Evolutionary conservation across 2,888 invertebrate species (phyloP).

Genomic region (Pollenia angustigena): DNA sequence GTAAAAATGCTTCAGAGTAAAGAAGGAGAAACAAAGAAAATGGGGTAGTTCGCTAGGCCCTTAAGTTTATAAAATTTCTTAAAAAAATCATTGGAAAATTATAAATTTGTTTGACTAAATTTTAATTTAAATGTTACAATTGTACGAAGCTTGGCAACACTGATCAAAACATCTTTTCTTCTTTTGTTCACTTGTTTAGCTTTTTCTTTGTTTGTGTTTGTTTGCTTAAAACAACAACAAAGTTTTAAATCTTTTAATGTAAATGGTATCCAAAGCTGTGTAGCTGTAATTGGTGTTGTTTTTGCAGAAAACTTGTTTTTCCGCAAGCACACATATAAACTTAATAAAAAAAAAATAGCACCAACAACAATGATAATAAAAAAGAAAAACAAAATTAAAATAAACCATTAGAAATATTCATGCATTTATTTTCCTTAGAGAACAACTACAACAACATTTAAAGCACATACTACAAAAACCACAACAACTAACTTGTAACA

Average conservation of each 20-base stretch:
- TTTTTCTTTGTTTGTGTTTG: constrained; percentile 65
- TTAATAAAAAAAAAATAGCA: constrained; percentile 15
- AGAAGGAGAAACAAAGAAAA: too few relatives aligned
- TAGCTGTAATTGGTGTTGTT: constrained; percentile 35
- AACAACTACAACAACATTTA: not conserved
- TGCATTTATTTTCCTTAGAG: constrained; percentile 13
- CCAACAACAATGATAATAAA: not conserved
- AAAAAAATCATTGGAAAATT: too few relatives aligned
- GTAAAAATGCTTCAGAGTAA: too few relatives aligned
- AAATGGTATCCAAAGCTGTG: constrained; percentile 13
- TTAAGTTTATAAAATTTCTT: too few relatives aligned
- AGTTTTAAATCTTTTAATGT: constrained; percentile 37
- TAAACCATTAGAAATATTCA: constrained; percentile 26
- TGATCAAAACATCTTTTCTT: not conserved
- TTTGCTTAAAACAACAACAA: constrained; percentile 29
- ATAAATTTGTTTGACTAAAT: too few relatives aligned
- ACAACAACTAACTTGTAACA: constrained; percentile 1
- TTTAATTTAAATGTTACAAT: too few relatives aligned
- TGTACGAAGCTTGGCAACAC: too few relatives aligned
- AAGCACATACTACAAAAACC: not conserved
- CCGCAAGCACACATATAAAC: constrained; percentile 37
- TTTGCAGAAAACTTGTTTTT: constrained; percentile 67
- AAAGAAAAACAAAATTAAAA: constrained; percentile 16
- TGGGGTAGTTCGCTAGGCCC: too few relatives aligned
- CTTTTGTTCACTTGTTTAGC: constrained; percentile 10